Evolutionary conservation across 2,888 invertebrate species (phyloP).

Genomic region (Eucera pruinosa): DNA sequence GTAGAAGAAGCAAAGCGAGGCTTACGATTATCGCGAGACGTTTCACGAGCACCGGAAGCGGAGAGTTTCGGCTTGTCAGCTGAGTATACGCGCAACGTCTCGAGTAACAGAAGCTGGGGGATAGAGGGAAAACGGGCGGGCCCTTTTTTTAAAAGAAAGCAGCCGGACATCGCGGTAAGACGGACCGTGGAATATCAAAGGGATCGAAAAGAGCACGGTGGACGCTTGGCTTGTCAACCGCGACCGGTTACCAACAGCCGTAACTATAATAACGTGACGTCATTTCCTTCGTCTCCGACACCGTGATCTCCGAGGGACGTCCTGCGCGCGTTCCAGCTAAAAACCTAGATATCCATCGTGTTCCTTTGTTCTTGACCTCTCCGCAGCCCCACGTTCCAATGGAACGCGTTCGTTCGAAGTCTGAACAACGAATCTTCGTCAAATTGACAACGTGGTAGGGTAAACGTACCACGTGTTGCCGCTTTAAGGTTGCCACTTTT

Average conservation of each 20-base stretch:
- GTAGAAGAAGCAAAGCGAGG: no score
- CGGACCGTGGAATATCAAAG: slow-evolving; percentile 52
- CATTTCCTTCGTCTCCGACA: slow-evolving; percentile 76
- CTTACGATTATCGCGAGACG: no score
- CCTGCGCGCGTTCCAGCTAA: slow-evolving; percentile 14
- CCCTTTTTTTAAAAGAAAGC: slow-evolving; percentile 30
- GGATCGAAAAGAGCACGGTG: slow-evolving; percentile 70
- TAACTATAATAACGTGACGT: slow-evolving; percentile 79
- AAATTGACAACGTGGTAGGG: no score
- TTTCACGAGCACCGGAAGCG: no score
- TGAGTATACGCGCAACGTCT: no score
- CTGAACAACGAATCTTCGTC: no score
- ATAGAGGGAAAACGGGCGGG: slow-evolving; percentile 37
- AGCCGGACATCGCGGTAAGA: slow-evolving; percentile 50
- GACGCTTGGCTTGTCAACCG: slow-evolving; percentile 83
- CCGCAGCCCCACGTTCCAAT: slow-evolving; percentile 2
- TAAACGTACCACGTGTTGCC: no score
- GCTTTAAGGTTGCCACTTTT: no score
- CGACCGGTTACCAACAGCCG: slow-evolving; percentile 76
- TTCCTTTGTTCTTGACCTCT: slow-evolving; percentile 47
- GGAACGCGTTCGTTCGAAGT: no score
- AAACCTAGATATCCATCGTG: slow-evolving; percentile 52
- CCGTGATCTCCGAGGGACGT: slow-evolving; percentile 44
- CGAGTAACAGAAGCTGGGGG: slow-evolving; percentile 25
- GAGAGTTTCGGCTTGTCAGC: no score